A percentile compares a stretch with the other conserved stretches of the same genome.
Conservation (phyloP, 2,113 vertebrate genomes). For the Ginglymostoma cirratum region DNA sequence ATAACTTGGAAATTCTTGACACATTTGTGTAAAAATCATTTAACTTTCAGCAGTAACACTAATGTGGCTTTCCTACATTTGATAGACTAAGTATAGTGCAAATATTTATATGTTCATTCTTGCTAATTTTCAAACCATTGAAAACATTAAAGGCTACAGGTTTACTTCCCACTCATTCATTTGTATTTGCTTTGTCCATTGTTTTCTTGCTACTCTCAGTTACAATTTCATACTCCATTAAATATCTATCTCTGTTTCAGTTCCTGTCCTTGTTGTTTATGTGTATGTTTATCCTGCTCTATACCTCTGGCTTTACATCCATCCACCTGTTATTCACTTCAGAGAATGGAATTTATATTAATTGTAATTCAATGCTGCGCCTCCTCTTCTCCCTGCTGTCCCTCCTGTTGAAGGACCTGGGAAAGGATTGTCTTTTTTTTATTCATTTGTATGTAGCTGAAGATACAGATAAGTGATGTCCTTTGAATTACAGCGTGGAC, state of each 20-base stretch:
- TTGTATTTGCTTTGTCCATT: background rate
- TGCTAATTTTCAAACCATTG: background rate
- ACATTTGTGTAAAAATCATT: background rate
- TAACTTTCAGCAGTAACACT: background rate
- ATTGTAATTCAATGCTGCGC: background rate
- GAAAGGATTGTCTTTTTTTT: background rate
- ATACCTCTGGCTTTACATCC: background rate
- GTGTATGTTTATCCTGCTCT: background rate
- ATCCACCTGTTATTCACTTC: background rate
- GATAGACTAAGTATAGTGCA: background rate
- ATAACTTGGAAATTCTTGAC: background rate
- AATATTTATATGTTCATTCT: background rate
- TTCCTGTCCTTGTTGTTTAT: background rate
- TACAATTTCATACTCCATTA: background rate
- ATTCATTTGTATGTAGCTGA: background rate
- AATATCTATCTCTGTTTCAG: background rate
- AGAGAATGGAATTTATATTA: background rate
- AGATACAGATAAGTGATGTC: background rate
- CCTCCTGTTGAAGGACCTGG: background rate
- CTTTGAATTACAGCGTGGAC: slow-evolving; percentile 52
- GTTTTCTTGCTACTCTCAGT: background rate
- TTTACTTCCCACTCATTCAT: background rate
- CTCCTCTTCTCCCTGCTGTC: background rate
- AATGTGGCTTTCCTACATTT: background rate
- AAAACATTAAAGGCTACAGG: background rate